A percentile compares a stretch with the other conserved stretches of the same genome.
Evolutionary conservation across 2,888 invertebrate genomes (phyloP).

Genomic region (Euspilapteryx auroguttella): DNA sequence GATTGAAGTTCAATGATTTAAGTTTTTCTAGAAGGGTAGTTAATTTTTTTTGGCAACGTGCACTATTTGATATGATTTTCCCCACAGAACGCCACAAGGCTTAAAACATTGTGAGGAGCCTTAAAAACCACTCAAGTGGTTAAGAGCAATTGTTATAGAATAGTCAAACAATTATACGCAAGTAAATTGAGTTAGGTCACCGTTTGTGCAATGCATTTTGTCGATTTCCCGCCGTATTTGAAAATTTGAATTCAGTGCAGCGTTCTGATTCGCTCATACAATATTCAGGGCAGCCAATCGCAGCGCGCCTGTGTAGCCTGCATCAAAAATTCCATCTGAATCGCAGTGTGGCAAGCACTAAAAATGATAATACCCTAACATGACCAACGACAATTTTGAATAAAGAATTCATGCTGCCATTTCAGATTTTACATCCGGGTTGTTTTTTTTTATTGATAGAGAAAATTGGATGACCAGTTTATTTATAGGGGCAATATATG

Average conservation of each 20-base stretch:
- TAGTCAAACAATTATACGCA: too few species aligned
- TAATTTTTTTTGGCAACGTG: too few species aligned
- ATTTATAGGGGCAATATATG: slow-evolving; percentile 33
- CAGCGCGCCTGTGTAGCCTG: slow-evolving; percentile 55
- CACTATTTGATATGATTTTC: too few species aligned
- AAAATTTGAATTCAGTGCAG: slow-evolving; percentile 59
- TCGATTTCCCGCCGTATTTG: slow-evolving; percentile 53
- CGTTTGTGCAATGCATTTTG: too few species aligned
- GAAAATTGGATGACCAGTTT: slow-evolving; percentile 36
- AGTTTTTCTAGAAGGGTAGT: too few species aligned
- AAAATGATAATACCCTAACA: slow-evolving; percentile 61
- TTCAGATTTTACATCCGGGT: slow-evolving; percentile 42
- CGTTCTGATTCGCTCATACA: slow-evolving; percentile 58
- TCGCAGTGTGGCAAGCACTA: slow-evolving; percentile 58
- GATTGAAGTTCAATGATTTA: too few species aligned
- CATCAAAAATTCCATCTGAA: slow-evolving; percentile 64
- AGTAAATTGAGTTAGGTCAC: too few species aligned
- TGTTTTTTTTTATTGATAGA: slow-evolving; percentile 48
- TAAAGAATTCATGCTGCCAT: slow-evolving; percentile 56
- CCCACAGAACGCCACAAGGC: too few species aligned
- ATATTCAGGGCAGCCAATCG: slow-evolving; percentile 57
- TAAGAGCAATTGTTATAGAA: too few species aligned
- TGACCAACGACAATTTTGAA: slow-evolving; percentile 50
- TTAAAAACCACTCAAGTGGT: too few species aligned
- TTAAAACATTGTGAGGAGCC: too few species aligned